phyloP scores from a whole-genome alignment of 2,113 vertebrate species.

The Zingel zingel region DNA sequence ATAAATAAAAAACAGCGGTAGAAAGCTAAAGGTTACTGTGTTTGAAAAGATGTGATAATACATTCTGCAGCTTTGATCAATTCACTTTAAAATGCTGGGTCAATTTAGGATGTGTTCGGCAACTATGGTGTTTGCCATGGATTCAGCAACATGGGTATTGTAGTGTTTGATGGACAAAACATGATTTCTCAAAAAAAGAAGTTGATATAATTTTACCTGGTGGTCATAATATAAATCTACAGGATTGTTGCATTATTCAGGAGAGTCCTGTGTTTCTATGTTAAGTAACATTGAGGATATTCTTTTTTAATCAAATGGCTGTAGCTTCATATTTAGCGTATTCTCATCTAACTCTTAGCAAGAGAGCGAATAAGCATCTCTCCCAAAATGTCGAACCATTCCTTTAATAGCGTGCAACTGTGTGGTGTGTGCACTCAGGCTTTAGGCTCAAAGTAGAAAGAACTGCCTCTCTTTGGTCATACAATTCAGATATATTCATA shows the following conservation, averaged over 20 bases:
- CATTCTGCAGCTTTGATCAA: neutral
- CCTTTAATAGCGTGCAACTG: neutral
- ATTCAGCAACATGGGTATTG: neutral
- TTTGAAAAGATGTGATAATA: neutral
- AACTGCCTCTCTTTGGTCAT: constrained; percentile 9
- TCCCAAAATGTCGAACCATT: neutral
- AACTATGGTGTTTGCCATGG: neutral
- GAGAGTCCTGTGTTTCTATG: no score
- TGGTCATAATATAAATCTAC: neutral
- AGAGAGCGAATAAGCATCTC: neutral
- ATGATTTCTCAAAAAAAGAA: neutral
- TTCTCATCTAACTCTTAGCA: neutral
- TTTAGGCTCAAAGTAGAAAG: constrained; percentile 30
- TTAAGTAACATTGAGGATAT: no score
- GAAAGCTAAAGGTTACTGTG: neutral
- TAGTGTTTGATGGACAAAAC: neutral
- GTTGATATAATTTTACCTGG: neutral
- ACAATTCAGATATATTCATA: constrained; percentile 36
- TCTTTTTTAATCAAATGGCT: neutral
- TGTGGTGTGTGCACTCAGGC: constrained; percentile 11
- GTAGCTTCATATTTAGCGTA: no score
- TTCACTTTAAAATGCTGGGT: no score
- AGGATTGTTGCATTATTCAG: no score
- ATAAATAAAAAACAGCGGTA: neutral
- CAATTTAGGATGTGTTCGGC: no score